phyloP scores from a whole-genome alignment of 1,140 invertebrate genomes.

The Sogatella furcifera region DNA sequence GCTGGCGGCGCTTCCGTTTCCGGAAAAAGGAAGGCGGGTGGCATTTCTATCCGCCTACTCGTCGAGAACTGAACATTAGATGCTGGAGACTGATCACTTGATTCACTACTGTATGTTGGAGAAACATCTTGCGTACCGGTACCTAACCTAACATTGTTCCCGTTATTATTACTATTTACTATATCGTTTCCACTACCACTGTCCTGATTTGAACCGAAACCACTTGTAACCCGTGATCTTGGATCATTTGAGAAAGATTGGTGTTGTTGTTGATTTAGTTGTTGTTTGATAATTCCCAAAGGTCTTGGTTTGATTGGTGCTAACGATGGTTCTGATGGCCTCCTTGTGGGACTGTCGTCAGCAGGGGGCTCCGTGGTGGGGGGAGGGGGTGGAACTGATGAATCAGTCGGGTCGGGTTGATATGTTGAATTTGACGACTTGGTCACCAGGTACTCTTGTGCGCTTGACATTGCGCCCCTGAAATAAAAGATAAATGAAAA shows the following conservation, averaged over 20 bases:
- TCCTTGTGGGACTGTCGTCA: constrained; percentile 24
- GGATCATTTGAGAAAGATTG: constrained; percentile 37
- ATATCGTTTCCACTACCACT: background rate
- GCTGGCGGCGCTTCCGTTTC: constrained; percentile 55
- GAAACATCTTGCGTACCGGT: too few relatives aligned
- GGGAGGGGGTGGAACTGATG: constrained; percentile 25
- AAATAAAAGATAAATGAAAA: background rate
- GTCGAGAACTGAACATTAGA: constrained; percentile 39
- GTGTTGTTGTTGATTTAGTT: constrained; percentile 55
- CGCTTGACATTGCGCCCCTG: background rate
- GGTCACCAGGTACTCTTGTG: background rate
- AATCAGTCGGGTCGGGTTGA: too few relatives aligned
- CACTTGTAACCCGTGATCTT: constrained; percentile 44
- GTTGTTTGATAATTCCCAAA: constrained; percentile 64
- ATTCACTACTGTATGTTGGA: background rate
- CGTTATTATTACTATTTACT: constrained; percentile 2
- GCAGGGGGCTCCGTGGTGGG: constrained; percentile 31
- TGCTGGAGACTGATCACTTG: background rate
- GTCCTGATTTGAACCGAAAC: too few relatives aligned
- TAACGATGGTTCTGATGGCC: constrained; percentile 23
- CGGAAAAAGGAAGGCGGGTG: constrained; percentile 65
- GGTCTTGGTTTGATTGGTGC: constrained; percentile 67
- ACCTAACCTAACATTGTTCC: background rate
- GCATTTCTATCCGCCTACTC: constrained; percentile 68
- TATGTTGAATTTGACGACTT: background rate